A percentile compares a stretch with the other conserved stretches of the same genome.
Conservation (phyloP, 1,140 invertebrate species). For the Drosophila nannoptera region DNA sequence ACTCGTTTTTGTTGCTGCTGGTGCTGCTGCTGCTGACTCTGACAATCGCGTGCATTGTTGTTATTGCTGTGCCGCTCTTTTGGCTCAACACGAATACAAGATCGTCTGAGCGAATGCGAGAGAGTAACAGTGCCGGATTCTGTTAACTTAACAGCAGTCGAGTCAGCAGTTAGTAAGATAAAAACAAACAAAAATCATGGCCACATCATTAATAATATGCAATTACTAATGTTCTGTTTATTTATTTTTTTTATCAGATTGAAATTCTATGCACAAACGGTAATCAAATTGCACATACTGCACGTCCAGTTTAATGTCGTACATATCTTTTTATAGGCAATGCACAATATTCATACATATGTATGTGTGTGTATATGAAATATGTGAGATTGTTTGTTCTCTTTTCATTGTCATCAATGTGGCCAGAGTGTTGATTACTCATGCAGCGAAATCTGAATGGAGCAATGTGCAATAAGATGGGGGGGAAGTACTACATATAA, state of each 20-base stretch:
- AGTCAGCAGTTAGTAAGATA: constrained; percentile 35
- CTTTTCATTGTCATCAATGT: constrained; percentile 57
- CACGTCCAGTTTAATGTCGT: not conserved
- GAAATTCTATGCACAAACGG: constrained; percentile 42
- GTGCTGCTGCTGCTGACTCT: constrained; percentile 13
- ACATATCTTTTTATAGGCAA: constrained; percentile 2
- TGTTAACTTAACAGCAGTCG: constrained; percentile 32
- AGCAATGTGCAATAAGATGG: constrained; percentile 28
- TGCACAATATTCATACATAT: constrained; percentile 6
- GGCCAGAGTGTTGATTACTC: constrained; percentile 54
- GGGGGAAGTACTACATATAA: constrained; percentile 21
- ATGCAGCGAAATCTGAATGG: constrained; percentile 31
- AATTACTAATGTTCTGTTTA: constrained; percentile 17
- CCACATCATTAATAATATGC: constrained; percentile 54
- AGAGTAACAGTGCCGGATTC: constrained; percentile 27
- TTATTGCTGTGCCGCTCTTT: constrained; percentile 16
- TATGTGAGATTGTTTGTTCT: not conserved
- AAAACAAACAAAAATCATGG: constrained; percentile 31
- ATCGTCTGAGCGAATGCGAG: constrained; percentile 1
- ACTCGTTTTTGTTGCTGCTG: constrained; percentile 19
- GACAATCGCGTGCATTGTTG: constrained; percentile 45
- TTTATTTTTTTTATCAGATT: constrained; percentile 37
- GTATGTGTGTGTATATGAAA: constrained; percentile 45
- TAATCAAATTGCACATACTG: constrained; percentile 13
- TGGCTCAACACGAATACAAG: constrained; percentile 1